Evolutionary conservation across 2,113 vertebrate species (phyloP), one percentile per base, ranked within the genome.

Genomic region (Embiotoca jacksoni): DNA sequence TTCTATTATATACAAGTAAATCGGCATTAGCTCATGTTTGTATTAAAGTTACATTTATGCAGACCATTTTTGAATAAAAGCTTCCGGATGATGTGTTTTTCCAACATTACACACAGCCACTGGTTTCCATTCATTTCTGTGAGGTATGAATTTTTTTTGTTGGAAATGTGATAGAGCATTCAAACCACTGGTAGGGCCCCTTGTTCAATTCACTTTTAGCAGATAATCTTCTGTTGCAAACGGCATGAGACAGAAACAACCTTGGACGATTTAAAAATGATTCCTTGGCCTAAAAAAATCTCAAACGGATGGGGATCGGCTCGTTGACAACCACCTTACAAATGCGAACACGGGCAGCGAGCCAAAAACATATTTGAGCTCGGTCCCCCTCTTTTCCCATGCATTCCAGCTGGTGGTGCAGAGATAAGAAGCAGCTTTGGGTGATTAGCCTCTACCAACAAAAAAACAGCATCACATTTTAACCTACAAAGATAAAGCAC

Each of bases 371-470:
- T 58, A 84, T 83, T 54, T 61, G 37, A 78, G 75, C 71, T 33
- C 37, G 76, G 75, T 85, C 79, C 7, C 52, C 63, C 47, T 84
- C 49, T 55, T 90, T 91, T 88, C 90, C 74, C 83, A 89, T 75
- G 88, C 84, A 90, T 92, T 90, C 84, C 89, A 80, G 81, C 85
- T 85, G 89, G 61, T 88, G 86, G 79, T 78, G 78, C 58, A 41
- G 50, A 88, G 89, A 92, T 90, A 91, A 92, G 87, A 54, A 56
- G 63, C 66, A 67, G 83, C 76, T 88, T 61, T 62, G 39, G 73
- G 56, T 82, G 85, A 89, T 84, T 80, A 87, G 63, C 67, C 74
- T 67, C 57, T n/a, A 70, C 75, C 75, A 82, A 77, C 60, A 82
- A 82, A 78, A 75, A 81, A 72, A 15, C 58, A 70, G 68, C 50